Base-by-base conservation (phyloP, 2,797 vertebrate genomes). In the Vultur gryphus region DNA sequence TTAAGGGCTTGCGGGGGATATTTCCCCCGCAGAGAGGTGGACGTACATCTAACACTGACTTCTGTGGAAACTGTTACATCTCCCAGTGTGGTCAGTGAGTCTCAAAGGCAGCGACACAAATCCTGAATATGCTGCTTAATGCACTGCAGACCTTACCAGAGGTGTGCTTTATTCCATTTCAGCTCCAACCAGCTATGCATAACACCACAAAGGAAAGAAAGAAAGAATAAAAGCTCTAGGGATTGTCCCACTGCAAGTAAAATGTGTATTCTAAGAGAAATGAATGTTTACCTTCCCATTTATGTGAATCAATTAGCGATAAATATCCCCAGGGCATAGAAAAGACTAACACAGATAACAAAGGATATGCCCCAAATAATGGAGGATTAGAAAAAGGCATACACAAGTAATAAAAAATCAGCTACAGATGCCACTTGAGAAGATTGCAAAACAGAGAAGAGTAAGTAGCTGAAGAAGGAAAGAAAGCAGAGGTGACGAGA, bases 371-470 rank as follows among this genome's bases (percentile, higher is more conserved):
- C 69, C 87, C 87, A 91, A 93, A 87, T 92, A 90, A 87, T 24
- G 75, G 78, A 81, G 85, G 71, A 87, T 91, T 95, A 95, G 95
- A 33, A 79, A 94, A 86, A 93, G 77, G 57, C 67, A 66, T 29
- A 79, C 31, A 82, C 16, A 23, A 62, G 65, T 90, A 80, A 95
- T 94, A 96, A 97, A 97, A 77, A 66, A 94, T 11, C 92, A 66
- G 76, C 84, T 84, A 51, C 85, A 93, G 84, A 41, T 73, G 96
- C 73, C 92, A 92, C 95, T 86, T 55, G 87, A 94, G 94, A 61
- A 90, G 87, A 91, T n/a, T 95, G 88, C 89, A 79, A 93, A 94
- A 49, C 64, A 70, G 78, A 66, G 95, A 79, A 58, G 71, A n/a
- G 26, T 61, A 62, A 93, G 89, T 54, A 90, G 73, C 28, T 49